These are phyloP conservation scores for Catharus minimus DNA, from an alignment of 2,113 vertebrate genomes.

Conservation along the genomic window DNA sequence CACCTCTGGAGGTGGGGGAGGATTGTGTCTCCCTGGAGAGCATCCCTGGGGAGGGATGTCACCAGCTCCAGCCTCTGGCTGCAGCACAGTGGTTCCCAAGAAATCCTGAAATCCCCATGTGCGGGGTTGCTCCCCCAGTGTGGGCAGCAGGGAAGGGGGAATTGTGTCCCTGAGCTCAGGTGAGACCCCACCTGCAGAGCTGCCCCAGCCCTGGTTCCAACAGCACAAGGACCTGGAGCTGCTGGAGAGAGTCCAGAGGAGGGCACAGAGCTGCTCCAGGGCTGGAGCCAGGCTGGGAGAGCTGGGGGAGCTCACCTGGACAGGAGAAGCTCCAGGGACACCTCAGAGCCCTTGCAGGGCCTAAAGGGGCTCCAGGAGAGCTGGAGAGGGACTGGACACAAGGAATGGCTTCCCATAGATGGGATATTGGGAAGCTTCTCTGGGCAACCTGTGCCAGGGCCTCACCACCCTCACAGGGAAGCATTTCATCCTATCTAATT, in stretches of 20 bases:
- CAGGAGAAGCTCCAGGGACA: neutral
- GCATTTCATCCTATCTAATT: neutral
- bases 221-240: neutral
- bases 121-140: accelerated
- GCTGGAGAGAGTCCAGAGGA: neutral
- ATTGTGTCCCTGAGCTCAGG: neutral
- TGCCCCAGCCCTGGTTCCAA: neutral
- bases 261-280: neutral
- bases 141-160: neutral
- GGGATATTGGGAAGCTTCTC: neutral
- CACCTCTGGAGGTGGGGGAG: neutral
- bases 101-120: neutral
- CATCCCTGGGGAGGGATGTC: neutral
- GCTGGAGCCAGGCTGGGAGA: neutral
- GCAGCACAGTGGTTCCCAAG: accelerated
- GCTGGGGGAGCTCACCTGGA: neutral
- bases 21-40: neutral
- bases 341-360: neutral
- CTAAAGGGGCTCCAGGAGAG: neutral
- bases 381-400: neutral
- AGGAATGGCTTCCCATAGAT: neutral
- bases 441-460: neutral
- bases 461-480: neutral
- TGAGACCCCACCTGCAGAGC: neutral
- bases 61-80: neutral